Percentiles rank a stretch among this genome's conserved stretches.
Conservation (phyloP, 2,113 vertebrate species). For the Melanotaenia duboulayi region DNA sequence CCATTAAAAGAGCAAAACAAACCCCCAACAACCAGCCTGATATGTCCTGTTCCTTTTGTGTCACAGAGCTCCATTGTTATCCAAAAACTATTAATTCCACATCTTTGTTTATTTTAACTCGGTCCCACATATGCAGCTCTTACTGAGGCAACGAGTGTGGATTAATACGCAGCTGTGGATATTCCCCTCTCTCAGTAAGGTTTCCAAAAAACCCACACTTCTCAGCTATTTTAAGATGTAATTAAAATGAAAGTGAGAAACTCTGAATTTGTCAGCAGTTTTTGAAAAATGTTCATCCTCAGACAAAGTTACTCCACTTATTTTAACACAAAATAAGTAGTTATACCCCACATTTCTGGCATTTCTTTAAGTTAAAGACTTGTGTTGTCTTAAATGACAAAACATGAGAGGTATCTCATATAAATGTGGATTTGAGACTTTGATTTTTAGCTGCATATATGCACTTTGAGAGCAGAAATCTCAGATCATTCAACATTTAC, state of each 20-base stretch:
- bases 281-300: background rate
- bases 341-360: too few relatives aligned
- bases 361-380: too few relatives aligned
- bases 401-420: too few relatives aligned
- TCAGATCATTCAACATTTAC: too few relatives aligned
- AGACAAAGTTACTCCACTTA: too few relatives aligned
- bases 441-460: too few relatives aligned
- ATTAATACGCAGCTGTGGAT: constrained; percentile 10
- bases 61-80: background rate
- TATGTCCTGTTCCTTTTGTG: background rate
- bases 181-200: background rate
- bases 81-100: background rate
- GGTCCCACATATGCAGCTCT: background rate
- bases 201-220: background rate
- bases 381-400: too few relatives aligned
- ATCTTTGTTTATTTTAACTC: constrained; percentile 3
- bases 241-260: background rate
- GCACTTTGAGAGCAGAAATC: too few relatives aligned
- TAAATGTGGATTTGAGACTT: too few relatives aligned
- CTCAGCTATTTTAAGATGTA: background rate
- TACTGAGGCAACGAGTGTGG: background rate
- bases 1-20: background rate
- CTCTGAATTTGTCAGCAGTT: constrained; percentile 3
- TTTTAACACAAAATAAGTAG: too few relatives aligned
- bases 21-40: background rate